Conservation (phyloP, 2,797 vertebrate genomes). For the Mallotus villosus region DNA sequence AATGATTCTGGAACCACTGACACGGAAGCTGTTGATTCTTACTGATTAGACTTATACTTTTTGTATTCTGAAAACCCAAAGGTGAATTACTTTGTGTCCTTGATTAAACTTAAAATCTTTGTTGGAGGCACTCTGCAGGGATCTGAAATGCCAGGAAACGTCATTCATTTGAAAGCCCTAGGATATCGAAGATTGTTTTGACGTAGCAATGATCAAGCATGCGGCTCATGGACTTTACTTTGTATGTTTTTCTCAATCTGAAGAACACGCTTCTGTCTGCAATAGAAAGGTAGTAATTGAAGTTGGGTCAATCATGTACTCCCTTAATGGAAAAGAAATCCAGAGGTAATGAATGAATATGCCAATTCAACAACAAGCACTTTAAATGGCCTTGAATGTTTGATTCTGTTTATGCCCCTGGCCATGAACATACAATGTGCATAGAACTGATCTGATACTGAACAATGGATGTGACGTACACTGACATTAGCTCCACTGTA, state of each 20-base stretch:
- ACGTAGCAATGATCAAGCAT: conserved; percentile 4
- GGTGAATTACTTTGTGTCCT: conserved; percentile 28
- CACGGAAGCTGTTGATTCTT: conserved; percentile 37
- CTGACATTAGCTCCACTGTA: too few relatives aligned
- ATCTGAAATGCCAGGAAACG: conserved; percentile 13
- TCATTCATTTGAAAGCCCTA: conserved; percentile 17
- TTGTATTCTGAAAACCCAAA: conserved; percentile 31
- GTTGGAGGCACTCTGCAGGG: conserved; percentile 25
- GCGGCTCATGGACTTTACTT: not conserved
- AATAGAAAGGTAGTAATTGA: not conserved
- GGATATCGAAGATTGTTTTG: conserved; percentile 15
- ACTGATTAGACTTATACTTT: conserved; percentile 53
- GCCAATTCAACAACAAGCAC: conserved; percentile 25
- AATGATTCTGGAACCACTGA: conserved; percentile 48
- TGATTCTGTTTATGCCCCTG: conserved; percentile 32
- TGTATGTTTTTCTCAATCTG: not conserved
- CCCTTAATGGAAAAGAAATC: conserved; percentile 16
- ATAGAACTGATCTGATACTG: too few relatives aligned
- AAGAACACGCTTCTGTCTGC: not conserved
- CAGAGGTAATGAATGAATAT: conserved; percentile 26
- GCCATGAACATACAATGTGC: conserved; percentile 1
- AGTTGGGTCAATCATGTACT: not conserved
- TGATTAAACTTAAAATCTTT: conserved; percentile 35
- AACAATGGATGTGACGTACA: too few relatives aligned
- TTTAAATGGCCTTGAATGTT: conserved; percentile 25